Evolutionary conservation across 1,140 invertebrate species (phyloP).

Genomic region (Coenobita brevimanus): DNA sequence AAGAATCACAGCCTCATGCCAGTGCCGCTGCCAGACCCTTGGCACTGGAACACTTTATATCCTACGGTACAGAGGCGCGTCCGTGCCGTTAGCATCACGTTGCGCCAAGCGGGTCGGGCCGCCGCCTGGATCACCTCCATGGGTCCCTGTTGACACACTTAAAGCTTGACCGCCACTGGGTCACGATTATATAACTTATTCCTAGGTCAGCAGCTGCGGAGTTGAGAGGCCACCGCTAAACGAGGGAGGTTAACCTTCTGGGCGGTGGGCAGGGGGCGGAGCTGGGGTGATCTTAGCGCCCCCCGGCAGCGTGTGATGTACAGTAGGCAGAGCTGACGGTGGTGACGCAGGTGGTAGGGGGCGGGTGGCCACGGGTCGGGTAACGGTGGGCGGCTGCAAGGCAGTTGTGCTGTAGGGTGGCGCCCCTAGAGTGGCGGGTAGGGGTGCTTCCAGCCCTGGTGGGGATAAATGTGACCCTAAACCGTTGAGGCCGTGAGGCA

Average conservation of each 20-base stretch:
- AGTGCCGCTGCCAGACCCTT: neutral
- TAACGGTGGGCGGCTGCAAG: slow-evolving; percentile 51
- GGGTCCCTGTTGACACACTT: slow-evolving; percentile 35
- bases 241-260: slow-evolving; percentile 55
- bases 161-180: slow-evolving; percentile 54
- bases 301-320: slow-evolving; percentile 60
- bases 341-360: slow-evolving; percentile 53
- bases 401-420: slow-evolving; percentile 44
- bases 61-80: no score
- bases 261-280: slow-evolving; percentile 53
- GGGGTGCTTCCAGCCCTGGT: slow-evolving; percentile 35
- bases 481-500: slow-evolving; percentile 56
- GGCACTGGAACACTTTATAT: no score
- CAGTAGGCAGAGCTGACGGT: slow-evolving; percentile 11
- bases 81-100: no score
- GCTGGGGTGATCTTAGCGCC: slow-evolving; percentile 64
- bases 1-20: neutral
- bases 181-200: slow-evolving; percentile 15
- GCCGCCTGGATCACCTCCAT: neutral
- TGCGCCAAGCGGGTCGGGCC: no score
- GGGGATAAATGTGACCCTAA: slow-evolving; percentile 46
- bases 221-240: neutral
- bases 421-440: slow-evolving; percentile 46
- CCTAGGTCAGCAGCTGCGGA: slow-evolving; percentile 12
- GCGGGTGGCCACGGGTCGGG: slow-evolving; percentile 60